Conservation (phyloP, 2,888 invertebrate genomes). For the Archips xylosteana region DNA sequence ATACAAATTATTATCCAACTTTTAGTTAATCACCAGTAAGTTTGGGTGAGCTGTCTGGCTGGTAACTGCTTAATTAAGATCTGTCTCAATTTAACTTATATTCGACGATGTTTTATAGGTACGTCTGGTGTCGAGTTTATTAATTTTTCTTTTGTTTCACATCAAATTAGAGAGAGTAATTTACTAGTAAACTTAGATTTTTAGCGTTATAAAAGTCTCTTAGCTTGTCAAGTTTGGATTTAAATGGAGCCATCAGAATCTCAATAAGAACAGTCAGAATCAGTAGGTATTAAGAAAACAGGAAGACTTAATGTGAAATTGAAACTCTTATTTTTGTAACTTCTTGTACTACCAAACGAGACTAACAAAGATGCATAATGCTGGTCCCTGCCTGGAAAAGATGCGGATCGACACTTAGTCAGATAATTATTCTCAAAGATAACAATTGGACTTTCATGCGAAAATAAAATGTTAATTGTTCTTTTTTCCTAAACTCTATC, state of each 20-base stretch:
- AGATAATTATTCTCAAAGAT: not conserved
- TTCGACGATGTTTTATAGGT: not conserved
- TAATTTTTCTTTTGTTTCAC: not conserved
- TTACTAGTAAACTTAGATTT: not conserved
- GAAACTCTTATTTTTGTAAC: too few species aligned
- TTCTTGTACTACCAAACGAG: too few species aligned
- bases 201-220: too few species aligned
- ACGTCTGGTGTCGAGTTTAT: not conserved
- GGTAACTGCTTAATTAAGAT: not conserved
- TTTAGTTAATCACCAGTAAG: constrained; percentile 3
- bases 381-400: too few species aligned
- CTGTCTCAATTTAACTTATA: not conserved
- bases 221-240: too few species aligned
- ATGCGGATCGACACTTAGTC: too few species aligned
- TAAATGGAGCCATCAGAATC: too few species aligned
- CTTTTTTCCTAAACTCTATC: not conserved
- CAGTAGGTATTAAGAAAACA: too few species aligned
- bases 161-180: not conserved
- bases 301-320: too few species aligned
- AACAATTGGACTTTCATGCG: not conserved
- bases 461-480: not conserved
- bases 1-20: constrained; percentile 12
- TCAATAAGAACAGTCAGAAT: too few species aligned
- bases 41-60: not conserved
- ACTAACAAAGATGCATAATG: too few species aligned